A percentile compares a stretch with the other conserved stretches of the same genome.
Conservation (phyloP, 1,140 invertebrate genomes). For the Drosophila insularis region DNA sequence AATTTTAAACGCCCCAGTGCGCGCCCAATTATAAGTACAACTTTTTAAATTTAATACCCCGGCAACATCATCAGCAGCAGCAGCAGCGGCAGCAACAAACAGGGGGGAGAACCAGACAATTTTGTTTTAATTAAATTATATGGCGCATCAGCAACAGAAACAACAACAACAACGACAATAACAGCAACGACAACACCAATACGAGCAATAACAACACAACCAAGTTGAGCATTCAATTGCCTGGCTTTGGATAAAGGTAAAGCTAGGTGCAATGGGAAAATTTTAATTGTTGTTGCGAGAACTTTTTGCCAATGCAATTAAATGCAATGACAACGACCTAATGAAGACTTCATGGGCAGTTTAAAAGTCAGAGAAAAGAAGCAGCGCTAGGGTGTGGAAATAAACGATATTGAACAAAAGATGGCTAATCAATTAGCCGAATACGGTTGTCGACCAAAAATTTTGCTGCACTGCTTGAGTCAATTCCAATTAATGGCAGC, state of each 20-base stretch:
- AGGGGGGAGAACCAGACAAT: slow-evolving; percentile 23
- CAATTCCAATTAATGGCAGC: slow-evolving; percentile 62
- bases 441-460: slow-evolving; percentile 26
- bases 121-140: slow-evolving; percentile 72
- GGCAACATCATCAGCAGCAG: slow-evolving; percentile 9
- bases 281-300: slow-evolving; percentile 57
- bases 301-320: slow-evolving; percentile 71
- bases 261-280: slow-evolving; percentile 49
- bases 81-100: neutral
- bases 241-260: slow-evolving; percentile 33
- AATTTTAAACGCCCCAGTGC: slow-evolving; percentile 45
- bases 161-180: slow-evolving; percentile 18
- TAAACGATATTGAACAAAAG: neutral
- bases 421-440: slow-evolving; percentile 25
- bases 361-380: neutral
- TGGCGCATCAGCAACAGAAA: slow-evolving; percentile 37
- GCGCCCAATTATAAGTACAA: slow-evolving; percentile 25
- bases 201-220: slow-evolving; percentile 12
- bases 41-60: slow-evolving; percentile 36
- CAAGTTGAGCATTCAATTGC: slow-evolving; percentile 30
- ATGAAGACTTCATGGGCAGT: slow-evolving; percentile 1
- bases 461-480: slow-evolving; percentile 36
- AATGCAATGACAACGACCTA: slow-evolving; percentile 48
- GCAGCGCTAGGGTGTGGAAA: neutral
- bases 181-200: slow-evolving; percentile 11